Evolutionary conservation across 1,140 invertebrate genomes (phyloP), one percentile per base, ranked within the genome.

Genomic region (Sycophaga agraensis): DNA sequence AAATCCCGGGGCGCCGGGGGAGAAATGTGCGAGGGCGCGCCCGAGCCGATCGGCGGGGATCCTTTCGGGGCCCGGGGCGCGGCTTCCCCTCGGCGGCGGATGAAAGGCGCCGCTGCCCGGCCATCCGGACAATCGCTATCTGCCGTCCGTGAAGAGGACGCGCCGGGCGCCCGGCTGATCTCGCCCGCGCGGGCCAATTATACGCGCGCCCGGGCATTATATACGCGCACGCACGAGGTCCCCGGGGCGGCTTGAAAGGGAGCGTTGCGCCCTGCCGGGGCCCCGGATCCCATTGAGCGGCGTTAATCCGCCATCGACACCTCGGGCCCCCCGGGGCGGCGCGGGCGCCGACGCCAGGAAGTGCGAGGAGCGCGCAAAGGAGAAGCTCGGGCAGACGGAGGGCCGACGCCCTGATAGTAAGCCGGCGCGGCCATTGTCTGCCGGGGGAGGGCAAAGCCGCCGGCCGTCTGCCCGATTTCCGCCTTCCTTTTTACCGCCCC

Each of bases 41-140:
- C n/a, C n/a, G n/a, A n/a, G n/a, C n/a, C n/a, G n/a, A n/a, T n/a
- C n/a, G n/a, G n/a, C n/a, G n/a, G n/a, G n/a, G n/a, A n/a, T n/a
- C n/a, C n/a, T n/a, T n/a, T n/a, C n/a, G n/a, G n/a, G n/a, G n/a
- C n/a, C n/a, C n/a, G n/a, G n/a, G n/a, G n/a, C n/a, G 11, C 17
- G 26, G 22, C 35, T 14, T 22, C 31, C 16, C n/a, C n/a, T n/a
- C n/a, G n/a, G n/a, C 14, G 14, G 39, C 24, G 57, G 58, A 66
- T 64, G 60, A 69, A 69, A 69, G 35, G 43, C 1, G 42, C 66
- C 66, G 68, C 66, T 21, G 19, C 8, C 50, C 45, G 16, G 14
- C 55, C 31, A 37, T 24, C 43, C 60, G 65, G 57, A 68, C 65
- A 73, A 73, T 73, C 70, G 70, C 72, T 75, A 75, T 75, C 73